phyloP scores from a whole-genome alignment of 2,113 vertebrate genomes.

The Choloepus hoffmanni region DNA sequence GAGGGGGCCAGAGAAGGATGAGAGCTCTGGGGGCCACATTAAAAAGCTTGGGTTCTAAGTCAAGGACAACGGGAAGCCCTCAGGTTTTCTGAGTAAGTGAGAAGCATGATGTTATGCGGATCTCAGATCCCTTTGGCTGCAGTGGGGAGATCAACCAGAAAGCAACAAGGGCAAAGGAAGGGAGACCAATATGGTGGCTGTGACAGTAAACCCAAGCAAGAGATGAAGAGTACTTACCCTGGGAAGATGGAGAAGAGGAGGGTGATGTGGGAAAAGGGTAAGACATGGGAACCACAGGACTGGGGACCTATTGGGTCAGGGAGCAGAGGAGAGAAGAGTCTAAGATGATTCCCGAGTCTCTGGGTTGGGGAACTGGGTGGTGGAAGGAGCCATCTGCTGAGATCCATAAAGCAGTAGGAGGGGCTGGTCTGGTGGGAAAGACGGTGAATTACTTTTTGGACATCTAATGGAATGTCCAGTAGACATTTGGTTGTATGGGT shows the following conservation, averaged over 20 bases:
- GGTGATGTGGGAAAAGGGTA: fast-evolving
- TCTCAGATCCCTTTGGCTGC: neutral
- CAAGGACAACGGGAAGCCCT: neutral
- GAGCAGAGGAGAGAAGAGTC: neutral
- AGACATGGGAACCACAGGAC: neutral
- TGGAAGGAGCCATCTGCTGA: neutral
- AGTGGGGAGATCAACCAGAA: neutral
- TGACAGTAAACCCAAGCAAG: neutral
- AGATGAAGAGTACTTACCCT: neutral
- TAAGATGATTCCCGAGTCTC: neutral
- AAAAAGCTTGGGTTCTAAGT: neutral
- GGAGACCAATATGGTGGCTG: neutral
- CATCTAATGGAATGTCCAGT: neutral
- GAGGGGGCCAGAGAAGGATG: neutral
- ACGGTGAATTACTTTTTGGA: neutral
- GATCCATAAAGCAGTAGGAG: neutral
- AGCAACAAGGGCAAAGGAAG: neutral
- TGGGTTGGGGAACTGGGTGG: neutral
- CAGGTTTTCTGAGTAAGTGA: neutral
- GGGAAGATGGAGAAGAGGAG: neutral
- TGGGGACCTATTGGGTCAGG: too few species aligned
- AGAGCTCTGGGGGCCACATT: too few species aligned
- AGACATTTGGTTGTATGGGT: neutral
- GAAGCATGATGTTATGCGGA: neutral
- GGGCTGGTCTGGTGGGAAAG: neutral